Percentiles rank a stretch among this genome's conserved stretches.
Conservation (phyloP, 2,888 invertebrate genomes). For the Drosophila neoperkinsi region DNA sequence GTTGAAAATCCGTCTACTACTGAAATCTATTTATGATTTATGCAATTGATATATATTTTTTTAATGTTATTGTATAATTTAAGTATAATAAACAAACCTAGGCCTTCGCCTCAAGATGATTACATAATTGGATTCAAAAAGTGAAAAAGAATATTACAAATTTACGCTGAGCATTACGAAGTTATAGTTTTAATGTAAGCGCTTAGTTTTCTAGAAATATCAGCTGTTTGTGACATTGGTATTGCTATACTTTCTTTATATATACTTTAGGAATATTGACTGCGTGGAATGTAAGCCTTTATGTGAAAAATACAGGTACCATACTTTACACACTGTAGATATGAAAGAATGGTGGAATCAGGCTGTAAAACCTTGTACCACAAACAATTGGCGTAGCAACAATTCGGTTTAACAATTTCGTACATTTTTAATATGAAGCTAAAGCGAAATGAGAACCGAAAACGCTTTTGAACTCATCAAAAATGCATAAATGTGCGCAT, state of each 20-base stretch:
- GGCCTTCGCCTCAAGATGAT: not conserved
- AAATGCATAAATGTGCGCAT: constrained; percentile 72
- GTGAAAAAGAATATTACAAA: not conserved
- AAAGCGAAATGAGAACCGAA: constrained; percentile 20
- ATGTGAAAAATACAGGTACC: accelerated
- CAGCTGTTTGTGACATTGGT: not conserved
- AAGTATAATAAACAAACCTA: not conserved
- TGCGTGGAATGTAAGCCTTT: too few relatives aligned
- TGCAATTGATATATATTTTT: not conserved
- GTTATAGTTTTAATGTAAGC: not conserved
- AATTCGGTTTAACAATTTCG: not conserved
- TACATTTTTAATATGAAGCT: not conserved
- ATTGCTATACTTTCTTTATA: not conserved
- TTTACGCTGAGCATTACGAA: accelerated
- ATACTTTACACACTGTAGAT: not conserved
- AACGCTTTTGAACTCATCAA: constrained; percentile 54
- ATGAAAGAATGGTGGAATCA: not conserved
- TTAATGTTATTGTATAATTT: not conserved
- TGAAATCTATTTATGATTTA: not conserved
- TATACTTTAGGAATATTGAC: too few relatives aligned
- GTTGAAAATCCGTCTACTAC: not conserved
- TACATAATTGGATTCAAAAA: accelerated
- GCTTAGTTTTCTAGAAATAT: not conserved
- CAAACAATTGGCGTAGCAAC: not conserved
- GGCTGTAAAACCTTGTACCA: not conserved